Conservation (phyloP, 1,140 invertebrate genomes). For the Sesamia nonagrioides region DNA sequence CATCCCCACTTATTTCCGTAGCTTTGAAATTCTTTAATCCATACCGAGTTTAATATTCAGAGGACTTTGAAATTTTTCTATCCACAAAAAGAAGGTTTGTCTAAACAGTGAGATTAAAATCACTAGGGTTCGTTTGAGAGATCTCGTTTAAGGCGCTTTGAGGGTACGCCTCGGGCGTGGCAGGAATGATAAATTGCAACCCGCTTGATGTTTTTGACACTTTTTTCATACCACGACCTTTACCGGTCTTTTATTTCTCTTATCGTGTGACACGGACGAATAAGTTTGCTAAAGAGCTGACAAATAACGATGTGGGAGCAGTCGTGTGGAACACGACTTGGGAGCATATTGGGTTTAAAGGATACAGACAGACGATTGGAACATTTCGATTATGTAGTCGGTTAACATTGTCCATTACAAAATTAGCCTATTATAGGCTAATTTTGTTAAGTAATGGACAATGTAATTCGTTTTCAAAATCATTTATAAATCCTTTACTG, state of each 20-base stretch:
- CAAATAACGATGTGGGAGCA: slow-evolving; percentile 61
- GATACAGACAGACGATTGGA: background rate
- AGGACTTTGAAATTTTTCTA: slow-evolving; percentile 61
- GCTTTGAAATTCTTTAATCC: slow-evolving; percentile 34
- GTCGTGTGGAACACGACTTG: slow-evolving; percentile 20
- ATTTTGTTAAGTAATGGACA: too few relatives aligned
- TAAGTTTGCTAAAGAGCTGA: slow-evolving; percentile 66
- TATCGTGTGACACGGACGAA: slow-evolving; percentile 67
- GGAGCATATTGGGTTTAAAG: slow-evolving; percentile 8
- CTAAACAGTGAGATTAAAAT: slow-evolving; percentile 72
- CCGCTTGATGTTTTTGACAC: slow-evolving; percentile 66
- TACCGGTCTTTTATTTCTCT: slow-evolving; percentile 66
- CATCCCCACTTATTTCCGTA: slow-evolving; percentile 36
- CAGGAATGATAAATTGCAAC: slow-evolving; percentile 68
- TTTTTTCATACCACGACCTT: slow-evolving; percentile 63
- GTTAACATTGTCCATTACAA: background rate
- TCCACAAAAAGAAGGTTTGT: slow-evolving; percentile 61
- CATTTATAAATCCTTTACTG: too few relatives aligned
- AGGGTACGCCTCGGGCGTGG: slow-evolving; percentile 56
- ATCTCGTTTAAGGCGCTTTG: slow-evolving; percentile 62
- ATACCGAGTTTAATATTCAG: slow-evolving; percentile 58
- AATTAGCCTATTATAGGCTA: too few relatives aligned
- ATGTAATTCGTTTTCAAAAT: too few relatives aligned
- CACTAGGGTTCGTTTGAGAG: slow-evolving; percentile 61
- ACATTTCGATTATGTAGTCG: background rate